Base-by-base conservation (phyloP, 53 echinoderm and acorn worm genomes). In the Holothuria leucospilota region DNA sequence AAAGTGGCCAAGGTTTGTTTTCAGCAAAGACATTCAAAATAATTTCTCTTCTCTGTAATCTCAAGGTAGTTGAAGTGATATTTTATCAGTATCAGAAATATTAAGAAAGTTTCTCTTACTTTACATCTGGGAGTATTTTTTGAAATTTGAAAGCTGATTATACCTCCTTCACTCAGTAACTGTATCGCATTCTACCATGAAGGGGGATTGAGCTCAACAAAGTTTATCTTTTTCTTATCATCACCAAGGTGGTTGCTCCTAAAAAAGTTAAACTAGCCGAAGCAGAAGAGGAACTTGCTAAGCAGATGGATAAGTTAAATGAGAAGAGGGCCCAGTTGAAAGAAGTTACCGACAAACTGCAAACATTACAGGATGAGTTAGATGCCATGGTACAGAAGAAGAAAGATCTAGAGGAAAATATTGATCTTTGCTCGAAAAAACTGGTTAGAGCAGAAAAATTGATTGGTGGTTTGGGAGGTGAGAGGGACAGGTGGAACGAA, bases 391-490 rank as follows among this genome's bases (percentile, higher is more conserved):
- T 99, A 15, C 75, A 88, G 58, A 99, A 99, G 91, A 99, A 99
- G 95, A 87, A 92, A 63, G 99, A 99, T 10, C 72, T 99, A 63
- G 99, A 99, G 71, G 95, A 88, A 16, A 99, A 99, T 85, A 99
- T 99, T 52, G 95, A 95, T 81, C 92, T 99, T 65, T 99, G 99
- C 79, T 99, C 99, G 12, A 92, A 95, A 90, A 99, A 99, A 84
- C 89, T 99, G 65, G 92, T 93, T 59, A 52, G 99, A 38, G 99
- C 99, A 0, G 99, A 99, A 90, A 99, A 99, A 87, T 94, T 95
- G 87, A 99, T 99, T 61, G 95, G 95, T 0, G 99, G 99, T 9
- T 87, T 99, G 12, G 99, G 99, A 51, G 99, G 99, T 2, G 99
- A 99, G 94, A 93, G 92, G 70, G 99, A 95, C 71, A 92, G 95